Conservation (phyloP, 1,140 invertebrate species). For the Antheraea mylitta region DNA sequence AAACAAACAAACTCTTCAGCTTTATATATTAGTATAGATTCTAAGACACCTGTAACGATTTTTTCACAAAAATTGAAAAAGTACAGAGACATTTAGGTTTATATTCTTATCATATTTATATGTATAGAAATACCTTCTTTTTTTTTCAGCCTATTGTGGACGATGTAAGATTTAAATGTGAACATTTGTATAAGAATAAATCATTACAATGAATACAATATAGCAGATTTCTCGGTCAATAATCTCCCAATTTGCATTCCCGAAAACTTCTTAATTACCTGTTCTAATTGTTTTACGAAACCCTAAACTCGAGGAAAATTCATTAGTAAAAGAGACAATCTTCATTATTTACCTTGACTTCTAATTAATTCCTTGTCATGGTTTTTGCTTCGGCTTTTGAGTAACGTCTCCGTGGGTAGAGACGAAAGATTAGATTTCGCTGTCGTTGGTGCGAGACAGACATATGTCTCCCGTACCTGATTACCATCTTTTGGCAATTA, state of each 20-base stretch:
- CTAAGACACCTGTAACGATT: too few species aligned
- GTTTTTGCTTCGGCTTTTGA: conserved; percentile 76
- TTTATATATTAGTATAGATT: too few species aligned
- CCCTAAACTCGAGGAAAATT: conserved; percentile 54
- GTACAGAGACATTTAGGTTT: too few species aligned
- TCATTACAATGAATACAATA: conserved; percentile 1
- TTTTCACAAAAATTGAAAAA: too few species aligned
- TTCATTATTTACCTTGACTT: conserved; percentile 76
- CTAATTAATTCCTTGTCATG: conserved; percentile 80
- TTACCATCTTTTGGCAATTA: conserved; percentile 80
- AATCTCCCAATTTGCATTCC: conserved; percentile 4
- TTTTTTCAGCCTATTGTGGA: too few species aligned
- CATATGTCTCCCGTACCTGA: conserved; percentile 63
- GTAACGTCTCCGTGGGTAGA: conserved; percentile 56
- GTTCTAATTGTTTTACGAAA: conserved; percentile 68
- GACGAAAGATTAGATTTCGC: conserved; percentile 29
- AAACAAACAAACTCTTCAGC: too few species aligned
- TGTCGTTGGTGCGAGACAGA: conserved; percentile 38
- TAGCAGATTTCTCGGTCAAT: conserved; percentile 1
- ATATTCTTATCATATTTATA: too few species aligned
- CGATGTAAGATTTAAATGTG: too few species aligned
- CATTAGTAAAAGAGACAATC: conserved; percentile 74
- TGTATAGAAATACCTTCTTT: too few species aligned
- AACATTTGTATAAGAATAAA: not conserved
- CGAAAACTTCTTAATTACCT: conserved; percentile 63